These are phyloP conservation scores for Coleophora deauratella DNA, from an alignment of 2,888 invertebrate genomes.

Conservation along the genomic window DNA sequence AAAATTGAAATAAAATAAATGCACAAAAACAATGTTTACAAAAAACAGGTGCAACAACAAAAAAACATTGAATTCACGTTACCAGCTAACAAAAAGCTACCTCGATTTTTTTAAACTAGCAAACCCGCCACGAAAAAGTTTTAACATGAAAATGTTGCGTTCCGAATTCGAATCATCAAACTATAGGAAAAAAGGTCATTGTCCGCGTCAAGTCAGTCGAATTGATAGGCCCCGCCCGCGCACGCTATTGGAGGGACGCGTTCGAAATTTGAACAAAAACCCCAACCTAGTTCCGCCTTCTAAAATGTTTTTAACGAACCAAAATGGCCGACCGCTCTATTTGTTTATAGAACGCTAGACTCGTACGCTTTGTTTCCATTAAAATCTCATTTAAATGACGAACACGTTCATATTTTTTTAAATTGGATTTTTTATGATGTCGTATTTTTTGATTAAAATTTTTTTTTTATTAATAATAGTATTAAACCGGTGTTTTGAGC, in stretches of 20 bases:
- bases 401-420: slow-evolving; percentile 26
- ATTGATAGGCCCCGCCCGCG: slow-evolving; percentile 69
- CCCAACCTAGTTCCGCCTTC: slow-evolving; percentile 72
- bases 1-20: neutral
- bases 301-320: slow-evolving; percentile 67
- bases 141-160: slow-evolving; percentile 20
- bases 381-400: slow-evolving; percentile 29
- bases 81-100: too few relatives aligned
- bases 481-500: too few relatives aligned
- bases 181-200: slow-evolving; percentile 50
- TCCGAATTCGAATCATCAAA: slow-evolving; percentile 30
- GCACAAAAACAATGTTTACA: neutral
- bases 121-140: slow-evolving; percentile 20
- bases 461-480: slow-evolving; percentile 9
- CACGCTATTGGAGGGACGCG: slow-evolving; percentile 64
- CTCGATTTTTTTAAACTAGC: slow-evolving; percentile 14
- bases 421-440: slow-evolving; percentile 27
- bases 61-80: slow-evolving; percentile 13
- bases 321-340: slow-evolving; percentile 67
- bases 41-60: slow-evolving; percentile 8
- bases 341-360: slow-evolving; percentile 53
- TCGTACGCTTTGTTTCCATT: slow-evolving; percentile 31
- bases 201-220: slow-evolving; percentile 63
- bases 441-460: slow-evolving; percentile 16
- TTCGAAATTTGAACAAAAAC: slow-evolving; percentile 70